These are phyloP conservation scores for Gryllus longicercus DNA, from an alignment of 2,888 invertebrate species.

Conservation along the genomic window DNA sequence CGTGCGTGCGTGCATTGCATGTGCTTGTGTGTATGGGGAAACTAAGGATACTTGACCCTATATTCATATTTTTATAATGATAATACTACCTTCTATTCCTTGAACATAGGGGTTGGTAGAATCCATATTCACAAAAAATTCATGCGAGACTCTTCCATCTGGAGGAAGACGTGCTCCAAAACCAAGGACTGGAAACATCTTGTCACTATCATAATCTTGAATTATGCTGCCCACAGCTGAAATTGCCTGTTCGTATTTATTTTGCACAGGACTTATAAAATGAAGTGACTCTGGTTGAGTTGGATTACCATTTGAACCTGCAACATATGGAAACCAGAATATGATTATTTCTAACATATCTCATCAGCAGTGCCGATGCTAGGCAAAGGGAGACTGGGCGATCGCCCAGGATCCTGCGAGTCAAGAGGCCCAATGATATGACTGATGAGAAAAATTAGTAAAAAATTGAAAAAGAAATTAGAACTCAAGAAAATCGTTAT, in stretches of 20 bases:
- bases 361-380: too few species aligned
- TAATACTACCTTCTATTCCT: conserved; percentile 44
- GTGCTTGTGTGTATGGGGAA: background rate
- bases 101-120: conserved; percentile 51
- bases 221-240: conserved; percentile 48
- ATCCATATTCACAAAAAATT: conserved; percentile 51
- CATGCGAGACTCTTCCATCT: conserved; percentile 44
- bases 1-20: too few species aligned
- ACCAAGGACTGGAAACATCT: conserved; percentile 50
- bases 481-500: too few species aligned
- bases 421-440: too few species aligned
- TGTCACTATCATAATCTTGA: conserved; percentile 51
- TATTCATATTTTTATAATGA: background rate
- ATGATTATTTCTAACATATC: too few species aligned
- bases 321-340: background rate
- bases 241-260: conserved; percentile 45
- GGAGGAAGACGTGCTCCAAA: conserved; percentile 49
- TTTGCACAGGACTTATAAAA: conserved; percentile 42
- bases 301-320: conserved; percentile 49
- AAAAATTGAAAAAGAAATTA: too few species aligned
- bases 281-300: conserved; percentile 47
- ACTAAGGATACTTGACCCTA: background rate
- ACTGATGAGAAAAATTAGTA: too few species aligned
- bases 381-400: too few species aligned
- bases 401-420: too few species aligned